These are phyloP conservation scores for Anguilla pacifica DNA, from an alignment of 2,797 vertebrate genomes.

Conservation along the genomic window DNA sequence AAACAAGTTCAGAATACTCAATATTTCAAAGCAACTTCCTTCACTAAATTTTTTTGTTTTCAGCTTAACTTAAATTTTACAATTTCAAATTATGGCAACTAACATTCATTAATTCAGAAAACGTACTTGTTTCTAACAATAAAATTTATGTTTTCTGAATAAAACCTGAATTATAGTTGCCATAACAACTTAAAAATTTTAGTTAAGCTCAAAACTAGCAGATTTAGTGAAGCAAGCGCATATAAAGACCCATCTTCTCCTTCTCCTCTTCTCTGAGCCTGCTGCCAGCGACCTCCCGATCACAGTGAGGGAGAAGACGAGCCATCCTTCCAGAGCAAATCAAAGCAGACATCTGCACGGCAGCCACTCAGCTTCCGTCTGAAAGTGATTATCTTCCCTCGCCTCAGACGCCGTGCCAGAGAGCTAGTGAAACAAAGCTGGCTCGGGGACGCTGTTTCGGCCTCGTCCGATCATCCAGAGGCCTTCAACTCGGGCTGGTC, in stretches of 20 bases:
- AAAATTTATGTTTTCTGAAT: too few relatives aligned
- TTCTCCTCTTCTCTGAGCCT: not conserved
- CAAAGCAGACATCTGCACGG: constrained; percentile 21
- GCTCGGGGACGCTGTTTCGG: not conserved
- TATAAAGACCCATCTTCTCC: not conserved
- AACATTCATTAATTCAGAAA: too few relatives aligned
- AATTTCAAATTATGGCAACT: too few relatives aligned
- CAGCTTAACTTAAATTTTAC: too few relatives aligned
- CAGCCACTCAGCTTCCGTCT: not conserved
- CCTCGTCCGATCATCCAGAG: constrained; percentile 13
- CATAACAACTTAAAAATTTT: too few relatives aligned
- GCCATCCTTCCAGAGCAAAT: constrained; percentile 26
- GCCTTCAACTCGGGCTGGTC: constrained; percentile 38
- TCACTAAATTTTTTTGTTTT: too few relatives aligned
- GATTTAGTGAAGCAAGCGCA: not conserved
- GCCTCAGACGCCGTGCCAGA: constrained; percentile 9
- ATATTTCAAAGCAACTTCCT: too few relatives aligned
- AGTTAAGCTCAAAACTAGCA: too few relatives aligned
- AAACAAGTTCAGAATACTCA: too few relatives aligned
- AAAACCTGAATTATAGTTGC: too few relatives aligned
- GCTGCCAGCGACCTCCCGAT: not conserved
- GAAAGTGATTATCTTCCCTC: not conserved
- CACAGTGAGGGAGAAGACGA: not conserved
- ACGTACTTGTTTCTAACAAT: too few relatives aligned
- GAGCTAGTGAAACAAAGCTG: not conserved